These are phyloP conservation scores for Dermatemys mawii DNA, from an alignment of 2,113 vertebrate species.

Conservation along the genomic window DNA sequence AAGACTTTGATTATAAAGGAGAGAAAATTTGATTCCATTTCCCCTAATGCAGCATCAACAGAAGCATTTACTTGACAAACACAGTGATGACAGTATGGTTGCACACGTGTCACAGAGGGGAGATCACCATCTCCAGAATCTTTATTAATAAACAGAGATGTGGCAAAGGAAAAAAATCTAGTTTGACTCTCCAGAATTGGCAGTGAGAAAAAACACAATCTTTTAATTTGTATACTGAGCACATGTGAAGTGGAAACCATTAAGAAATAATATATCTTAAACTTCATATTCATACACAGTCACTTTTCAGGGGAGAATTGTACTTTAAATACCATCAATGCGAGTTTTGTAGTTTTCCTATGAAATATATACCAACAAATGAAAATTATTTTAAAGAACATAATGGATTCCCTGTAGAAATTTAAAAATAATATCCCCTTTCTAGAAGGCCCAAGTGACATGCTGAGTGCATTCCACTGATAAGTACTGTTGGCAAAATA, in stretches of 20 bases:
- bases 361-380: neutral
- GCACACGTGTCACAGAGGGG: neutral
- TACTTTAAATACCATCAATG: neutral
- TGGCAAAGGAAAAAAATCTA: neutral
- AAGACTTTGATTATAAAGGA: neutral
- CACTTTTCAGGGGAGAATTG: neutral
- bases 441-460: accelerated
- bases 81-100: neutral
- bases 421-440: neutral
- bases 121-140: neutral
- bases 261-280: neutral
- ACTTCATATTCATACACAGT: neutral
- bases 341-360: neutral
- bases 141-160: neutral
- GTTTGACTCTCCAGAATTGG: neutral
- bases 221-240: neutral
- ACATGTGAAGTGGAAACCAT: neutral
- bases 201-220: too few species aligned
- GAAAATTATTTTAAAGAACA: neutral
- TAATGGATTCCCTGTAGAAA: neutral
- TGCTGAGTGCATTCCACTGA: accelerated
- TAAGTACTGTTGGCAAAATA: accelerated
- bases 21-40: neutral
- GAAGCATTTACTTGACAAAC: neutral
- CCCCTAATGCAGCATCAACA: neutral